Percentiles rank a stretch among this genome's conserved stretches.
These are phyloP conservation scores for Zaprionus lineosus DNA, from an alignment of 2,888 invertebrate genomes.

Conservation along the genomic window DNA sequence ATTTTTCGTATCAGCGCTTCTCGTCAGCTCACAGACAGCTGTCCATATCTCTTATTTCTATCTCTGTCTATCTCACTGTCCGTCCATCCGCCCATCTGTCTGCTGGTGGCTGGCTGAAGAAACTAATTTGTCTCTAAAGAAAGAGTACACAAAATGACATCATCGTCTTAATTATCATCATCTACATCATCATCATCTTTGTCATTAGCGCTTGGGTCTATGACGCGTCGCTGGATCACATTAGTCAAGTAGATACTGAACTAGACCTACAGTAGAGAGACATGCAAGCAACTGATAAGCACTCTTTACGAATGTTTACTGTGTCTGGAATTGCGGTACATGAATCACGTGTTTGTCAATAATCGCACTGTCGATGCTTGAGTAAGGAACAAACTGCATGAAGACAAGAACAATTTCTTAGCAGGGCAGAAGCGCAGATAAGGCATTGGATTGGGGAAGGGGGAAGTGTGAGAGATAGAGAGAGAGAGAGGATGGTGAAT, in stretches of 20 bases:
- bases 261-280: no score
- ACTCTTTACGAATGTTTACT: neutral
- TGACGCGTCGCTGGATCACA: constrained; percentile 8
- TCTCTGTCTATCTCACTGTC: constrained; percentile 10
- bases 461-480: no score
- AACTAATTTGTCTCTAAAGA: no score
- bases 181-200: constrained; percentile 32
- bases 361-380: no score
- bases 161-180: constrained; percentile 13
- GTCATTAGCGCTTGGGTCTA: constrained; percentile 2
- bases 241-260: constrained; percentile 1
- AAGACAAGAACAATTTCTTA: no score
- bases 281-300: no score
- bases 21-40: constrained; percentile 7
- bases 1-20: no score
- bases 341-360: constrained; percentile 40
- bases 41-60: neutral
- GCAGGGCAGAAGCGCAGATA: no score
- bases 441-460: no score
- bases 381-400: no score
- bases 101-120: no score
- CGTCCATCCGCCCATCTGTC: neutral
- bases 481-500: no score
- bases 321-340: constrained; percentile 7
- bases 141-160: constrained; percentile 32